Evolutionary conservation across 2,797 vertebrate species (phyloP).

Genomic region (Graptemys geographica): DNA sequence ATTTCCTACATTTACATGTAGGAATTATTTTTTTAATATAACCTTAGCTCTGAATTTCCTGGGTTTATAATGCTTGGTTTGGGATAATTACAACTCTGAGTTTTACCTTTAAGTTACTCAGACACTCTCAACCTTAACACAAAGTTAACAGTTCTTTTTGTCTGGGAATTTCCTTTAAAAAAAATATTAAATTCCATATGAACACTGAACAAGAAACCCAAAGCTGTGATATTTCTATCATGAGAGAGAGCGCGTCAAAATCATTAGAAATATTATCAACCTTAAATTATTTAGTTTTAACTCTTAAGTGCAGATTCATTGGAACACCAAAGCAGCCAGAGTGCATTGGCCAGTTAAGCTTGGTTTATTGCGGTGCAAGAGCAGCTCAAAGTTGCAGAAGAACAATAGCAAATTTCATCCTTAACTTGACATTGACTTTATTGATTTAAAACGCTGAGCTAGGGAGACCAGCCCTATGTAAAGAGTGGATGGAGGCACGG

Average conservation of each 20-base stretch:
- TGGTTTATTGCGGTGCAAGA: accelerated
- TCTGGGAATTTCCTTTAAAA: background rate
- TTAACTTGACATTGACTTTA: accelerated
- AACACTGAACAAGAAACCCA: background rate
- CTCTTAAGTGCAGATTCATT: background rate
- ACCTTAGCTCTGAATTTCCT: background rate
- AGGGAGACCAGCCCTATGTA: background rate
- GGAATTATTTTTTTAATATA: background rate
- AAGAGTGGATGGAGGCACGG: background rate
- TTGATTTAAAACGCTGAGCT: background rate
- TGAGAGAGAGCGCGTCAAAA: background rate
- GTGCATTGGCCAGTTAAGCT: accelerated
- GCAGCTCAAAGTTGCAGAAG: background rate
- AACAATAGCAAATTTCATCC: accelerated
- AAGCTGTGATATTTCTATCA: background rate
- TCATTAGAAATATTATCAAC: background rate
- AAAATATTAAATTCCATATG: background rate
- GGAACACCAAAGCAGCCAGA: background rate
- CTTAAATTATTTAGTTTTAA: background rate
- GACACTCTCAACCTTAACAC: background rate
- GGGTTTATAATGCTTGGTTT: constrained; percentile 3
- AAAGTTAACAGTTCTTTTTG: background rate
- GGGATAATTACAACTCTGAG: constrained; percentile 11
- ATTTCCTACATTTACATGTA: constrained; percentile 10
- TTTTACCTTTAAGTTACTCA: background rate